A percentile compares a stretch with the other conserved stretches of the same genome.
phyloP scores from a whole-genome alignment of 2,797 vertebrate species.

The Rhabdophis nuchalis region DNA sequence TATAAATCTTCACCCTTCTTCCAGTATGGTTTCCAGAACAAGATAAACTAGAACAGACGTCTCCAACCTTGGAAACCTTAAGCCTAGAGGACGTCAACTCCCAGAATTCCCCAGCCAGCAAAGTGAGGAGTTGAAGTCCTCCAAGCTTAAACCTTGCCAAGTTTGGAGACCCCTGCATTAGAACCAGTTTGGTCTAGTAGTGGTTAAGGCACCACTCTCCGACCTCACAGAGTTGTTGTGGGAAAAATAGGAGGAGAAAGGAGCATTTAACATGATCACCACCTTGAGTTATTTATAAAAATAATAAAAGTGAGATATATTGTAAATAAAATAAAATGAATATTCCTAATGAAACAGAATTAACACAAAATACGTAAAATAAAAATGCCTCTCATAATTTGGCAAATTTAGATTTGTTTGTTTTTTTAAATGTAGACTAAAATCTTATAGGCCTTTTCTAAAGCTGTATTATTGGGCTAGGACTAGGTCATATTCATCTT shows the following conservation, averaged over 20 bases:
- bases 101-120: too few species aligned
- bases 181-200: neutral
- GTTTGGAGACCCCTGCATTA: too few species aligned
- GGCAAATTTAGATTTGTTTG: neutral
- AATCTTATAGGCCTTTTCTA: neutral
- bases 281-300: neutral
- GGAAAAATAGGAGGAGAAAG: neutral
- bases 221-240: neutral
- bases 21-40: neutral
- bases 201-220: neutral
- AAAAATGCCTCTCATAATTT: neutral
- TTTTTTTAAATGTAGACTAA: neutral
- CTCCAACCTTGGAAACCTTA: too few species aligned
- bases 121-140: too few species aligned
- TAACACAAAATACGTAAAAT: neutral
- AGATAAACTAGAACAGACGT: neutral
- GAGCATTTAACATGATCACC: neutral
- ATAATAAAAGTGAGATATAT: neutral
- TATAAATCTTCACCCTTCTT: neutral
- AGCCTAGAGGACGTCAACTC: too few species aligned
- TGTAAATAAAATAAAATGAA: neutral
- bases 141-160: too few species aligned
- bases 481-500: neutral
- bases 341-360: neutral
- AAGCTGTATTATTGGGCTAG: neutral